Conservation (phyloP, 2,797 vertebrate genomes). For the Acanthurus tractus region DNA sequence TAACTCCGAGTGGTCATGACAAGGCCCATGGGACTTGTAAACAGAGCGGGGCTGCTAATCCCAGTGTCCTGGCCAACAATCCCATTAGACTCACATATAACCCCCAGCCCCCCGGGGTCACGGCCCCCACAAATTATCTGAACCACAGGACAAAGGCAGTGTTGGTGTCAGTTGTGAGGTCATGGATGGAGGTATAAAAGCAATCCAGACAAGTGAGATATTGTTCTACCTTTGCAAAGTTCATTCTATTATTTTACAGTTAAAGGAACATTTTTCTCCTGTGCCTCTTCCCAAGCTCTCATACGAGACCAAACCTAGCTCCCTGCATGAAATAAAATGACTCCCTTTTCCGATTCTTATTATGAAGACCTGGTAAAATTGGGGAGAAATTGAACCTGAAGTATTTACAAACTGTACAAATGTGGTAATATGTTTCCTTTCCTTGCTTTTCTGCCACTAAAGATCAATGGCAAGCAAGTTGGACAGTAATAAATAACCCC, state of each 20-base stretch:
- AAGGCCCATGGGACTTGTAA: constrained; percentile 60
- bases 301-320: neutral
- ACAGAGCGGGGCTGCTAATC: constrained; percentile 54
- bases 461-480: neutral
- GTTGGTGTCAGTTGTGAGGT: constrained; percentile 14
- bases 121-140: constrained; percentile 29
- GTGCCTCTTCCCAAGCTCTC: neutral
- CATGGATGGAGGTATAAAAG: neutral
- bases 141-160: constrained; percentile 11
- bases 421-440: neutral
- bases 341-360: neutral
- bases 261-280: neutral
- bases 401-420: constrained; percentile 1
- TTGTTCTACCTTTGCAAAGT: too few relatives aligned
- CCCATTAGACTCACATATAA: constrained; percentile 55
- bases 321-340: neutral
- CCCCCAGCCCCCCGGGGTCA: constrained; percentile 50
- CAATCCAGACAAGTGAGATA: neutral
- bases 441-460: neutral
- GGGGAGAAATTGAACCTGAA: neutral
- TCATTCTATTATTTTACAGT: neutral
- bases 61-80: constrained; percentile 36
- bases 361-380: neutral
- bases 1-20: constrained; percentile 45
- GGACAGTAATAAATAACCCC: neutral